Evolutionary conservation across 2,797 vertebrate species (phyloP).

Genomic region (Gymnothorax javanicus): DNA sequence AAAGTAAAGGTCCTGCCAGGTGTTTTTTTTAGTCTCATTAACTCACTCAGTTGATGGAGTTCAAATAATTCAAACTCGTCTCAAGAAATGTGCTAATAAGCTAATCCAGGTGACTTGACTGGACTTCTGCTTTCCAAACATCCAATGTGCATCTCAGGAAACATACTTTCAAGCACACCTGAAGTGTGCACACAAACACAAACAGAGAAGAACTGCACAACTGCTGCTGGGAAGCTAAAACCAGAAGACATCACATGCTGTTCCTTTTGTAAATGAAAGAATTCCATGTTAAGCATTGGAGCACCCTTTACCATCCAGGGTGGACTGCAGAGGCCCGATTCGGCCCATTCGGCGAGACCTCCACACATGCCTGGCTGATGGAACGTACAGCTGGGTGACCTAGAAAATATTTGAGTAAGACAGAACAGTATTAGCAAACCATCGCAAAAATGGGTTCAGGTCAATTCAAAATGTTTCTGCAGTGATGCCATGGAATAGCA

Average conservation of each 20-base stretch:
- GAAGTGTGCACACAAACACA: background rate
- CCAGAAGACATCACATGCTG: background rate
- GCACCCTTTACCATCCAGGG: slow-evolving; percentile 83
- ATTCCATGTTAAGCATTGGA: background rate
- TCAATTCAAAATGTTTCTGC: too few species aligned
- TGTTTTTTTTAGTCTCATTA: too few species aligned
- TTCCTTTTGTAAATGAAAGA: background rate
- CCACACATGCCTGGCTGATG: slow-evolving; percentile 92
- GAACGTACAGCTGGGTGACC: slow-evolving; percentile 97
- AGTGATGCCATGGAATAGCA: background rate
- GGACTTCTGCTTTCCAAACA: too few species aligned
- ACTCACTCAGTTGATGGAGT: too few species aligned
- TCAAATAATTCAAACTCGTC: too few species aligned
- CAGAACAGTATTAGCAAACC: slow-evolving; percentile 1
- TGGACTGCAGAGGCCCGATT: slow-evolving; percentile 94
- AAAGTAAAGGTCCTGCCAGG: too few species aligned
- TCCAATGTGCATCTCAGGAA: too few species aligned
- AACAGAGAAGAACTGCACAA: background rate
- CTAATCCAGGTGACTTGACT: too few species aligned
- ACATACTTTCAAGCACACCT: too few species aligned
- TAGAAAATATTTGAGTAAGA: slow-evolving; percentile 52
- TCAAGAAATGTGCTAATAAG: too few species aligned
- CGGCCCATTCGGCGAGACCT: slow-evolving; percentile 92
- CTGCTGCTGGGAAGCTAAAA: background rate
- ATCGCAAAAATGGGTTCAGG: background rate